Conservation (phyloP, 2,888 invertebrate genomes). For the Auanema freiburgensis region DNA sequence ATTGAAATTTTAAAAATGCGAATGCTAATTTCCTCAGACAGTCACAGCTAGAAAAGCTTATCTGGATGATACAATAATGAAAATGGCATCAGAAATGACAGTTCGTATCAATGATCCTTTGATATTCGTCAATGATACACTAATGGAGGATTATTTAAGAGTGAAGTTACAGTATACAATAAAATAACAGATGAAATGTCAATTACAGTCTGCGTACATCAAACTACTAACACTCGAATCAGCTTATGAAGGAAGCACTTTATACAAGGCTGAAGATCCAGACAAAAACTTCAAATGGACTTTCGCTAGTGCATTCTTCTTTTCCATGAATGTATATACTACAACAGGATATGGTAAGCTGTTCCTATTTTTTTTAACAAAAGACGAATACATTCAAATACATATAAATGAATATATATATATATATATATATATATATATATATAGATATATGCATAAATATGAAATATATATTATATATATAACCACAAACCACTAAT, state of each 20-base stretch:
- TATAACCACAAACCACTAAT: neutral
- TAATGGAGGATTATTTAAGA: conserved; percentile 30
- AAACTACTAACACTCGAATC: conserved; percentile 39
- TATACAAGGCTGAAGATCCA: conserved; percentile 36
- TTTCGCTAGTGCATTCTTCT: conserved; percentile 41
- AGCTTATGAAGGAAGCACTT: conserved; percentile 38
- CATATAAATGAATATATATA: too few relatives aligned
- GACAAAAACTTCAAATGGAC: conserved; percentile 43
- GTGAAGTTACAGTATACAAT: conserved; percentile 5
- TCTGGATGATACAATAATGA: conserved; percentile 25
- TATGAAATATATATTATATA: too few relatives aligned
- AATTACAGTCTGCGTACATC: conserved; percentile 40
- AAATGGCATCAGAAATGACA: conserved; percentile 31
- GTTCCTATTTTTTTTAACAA: neutral
- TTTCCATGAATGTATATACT: conserved; percentile 46
- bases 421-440: too few relatives aligned
- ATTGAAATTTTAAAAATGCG: neutral
- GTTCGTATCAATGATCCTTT: conserved; percentile 25
- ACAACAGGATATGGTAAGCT: conserved; percentile 45
- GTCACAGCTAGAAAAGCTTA: conserved; percentile 24
- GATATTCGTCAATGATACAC: conserved; percentile 25
- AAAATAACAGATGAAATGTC: neutral
- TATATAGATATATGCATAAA: too few relatives aligned
- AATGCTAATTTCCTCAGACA: conserved; percentile 14
- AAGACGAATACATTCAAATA: too few relatives aligned